These are phyloP conservation scores for Norana najaformis DNA, from an alignment of 2,888 invertebrate genomes.

Conservation along the genomic window DNA sequence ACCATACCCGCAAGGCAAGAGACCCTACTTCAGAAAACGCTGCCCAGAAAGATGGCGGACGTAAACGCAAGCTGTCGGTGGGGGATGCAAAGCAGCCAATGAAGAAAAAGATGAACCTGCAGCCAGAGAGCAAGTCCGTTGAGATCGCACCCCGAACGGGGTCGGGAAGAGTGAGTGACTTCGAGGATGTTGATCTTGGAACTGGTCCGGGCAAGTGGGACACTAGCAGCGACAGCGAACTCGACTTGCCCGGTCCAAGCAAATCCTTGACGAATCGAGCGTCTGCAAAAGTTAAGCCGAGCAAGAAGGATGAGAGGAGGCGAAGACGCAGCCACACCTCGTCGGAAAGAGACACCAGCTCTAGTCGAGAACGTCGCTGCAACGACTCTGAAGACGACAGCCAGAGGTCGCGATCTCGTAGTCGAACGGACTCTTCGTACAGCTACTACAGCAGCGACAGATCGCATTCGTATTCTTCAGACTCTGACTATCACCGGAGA, in stretches of 20 bases:
- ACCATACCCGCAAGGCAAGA: not conserved
- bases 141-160: not conserved
- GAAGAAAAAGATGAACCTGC: conserved; percentile 30
- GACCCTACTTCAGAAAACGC: not conserved
- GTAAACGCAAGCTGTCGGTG: conserved; percentile 19
- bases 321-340: conserved; percentile 16
- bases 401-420: conserved; percentile 22
- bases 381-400: conserved; percentile 28
- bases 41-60: not conserved
- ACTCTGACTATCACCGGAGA: conserved; percentile 38
- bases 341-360: conserved; percentile 25
- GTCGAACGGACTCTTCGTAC: conserved; percentile 31
- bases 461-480: conserved; percentile 28
- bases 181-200: conserved; percentile 30
- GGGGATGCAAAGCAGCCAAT: not conserved
- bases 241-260: not conserved
- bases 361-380: conserved; percentile 26
- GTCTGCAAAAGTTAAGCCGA: not conserved
- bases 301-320: not conserved
- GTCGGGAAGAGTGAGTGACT: conserved; percentile 32
- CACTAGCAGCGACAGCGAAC: conserved; percentile 46
- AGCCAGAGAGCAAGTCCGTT: not conserved
- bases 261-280: not conserved
- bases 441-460: conserved; percentile 32
- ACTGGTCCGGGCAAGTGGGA: conserved; percentile 44